Evolutionary conservation across 2,888 invertebrate genomes (phyloP).

Genomic region (Archips xylosteana): DNA sequence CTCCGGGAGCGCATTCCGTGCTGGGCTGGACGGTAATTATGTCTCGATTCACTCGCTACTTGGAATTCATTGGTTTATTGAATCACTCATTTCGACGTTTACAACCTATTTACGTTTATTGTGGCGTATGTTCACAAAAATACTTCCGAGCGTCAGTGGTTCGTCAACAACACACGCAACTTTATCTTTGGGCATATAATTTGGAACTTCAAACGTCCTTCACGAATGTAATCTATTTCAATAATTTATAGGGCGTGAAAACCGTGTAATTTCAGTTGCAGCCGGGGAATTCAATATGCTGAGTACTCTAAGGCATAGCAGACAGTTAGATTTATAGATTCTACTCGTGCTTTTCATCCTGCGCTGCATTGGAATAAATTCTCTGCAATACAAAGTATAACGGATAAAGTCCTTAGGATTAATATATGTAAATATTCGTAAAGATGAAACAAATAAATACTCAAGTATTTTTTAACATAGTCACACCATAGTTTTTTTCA

Average conservation of each 20-base stretch:
- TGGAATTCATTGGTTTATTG: conserved; percentile 31
- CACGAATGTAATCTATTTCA: conserved; percentile 1
- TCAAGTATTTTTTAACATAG: too few species aligned
- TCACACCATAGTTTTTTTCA: too few species aligned
- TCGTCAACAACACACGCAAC: conserved; percentile 25
- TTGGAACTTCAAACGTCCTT: background rate
- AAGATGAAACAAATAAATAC: too few species aligned
- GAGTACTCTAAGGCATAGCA: background rate
- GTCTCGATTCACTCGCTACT: conserved; percentile 23
- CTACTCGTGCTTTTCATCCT: background rate
- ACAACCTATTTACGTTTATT: conserved; percentile 25
- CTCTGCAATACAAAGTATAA: background rate
- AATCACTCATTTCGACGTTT: conserved; percentile 20
- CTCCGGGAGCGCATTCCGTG: conserved; percentile 60
- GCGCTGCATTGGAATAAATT: background rate
- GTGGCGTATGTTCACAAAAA: conserved; percentile 14
- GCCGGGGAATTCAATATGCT: background rate
- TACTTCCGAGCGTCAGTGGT: conserved; percentile 5
- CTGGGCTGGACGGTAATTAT: conserved; percentile 38
- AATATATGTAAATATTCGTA: too few species aligned
- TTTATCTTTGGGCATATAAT: conserved; percentile 6
- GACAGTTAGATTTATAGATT: background rate
- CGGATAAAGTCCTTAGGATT: too few species aligned
- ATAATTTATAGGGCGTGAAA: conserved; percentile 17
- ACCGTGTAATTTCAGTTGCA: background rate